Percentiles rank a stretch among this genome's conserved stretches.
Conservation (phyloP, 2,888 invertebrate genomes). For the Amphipyra berbera region DNA sequence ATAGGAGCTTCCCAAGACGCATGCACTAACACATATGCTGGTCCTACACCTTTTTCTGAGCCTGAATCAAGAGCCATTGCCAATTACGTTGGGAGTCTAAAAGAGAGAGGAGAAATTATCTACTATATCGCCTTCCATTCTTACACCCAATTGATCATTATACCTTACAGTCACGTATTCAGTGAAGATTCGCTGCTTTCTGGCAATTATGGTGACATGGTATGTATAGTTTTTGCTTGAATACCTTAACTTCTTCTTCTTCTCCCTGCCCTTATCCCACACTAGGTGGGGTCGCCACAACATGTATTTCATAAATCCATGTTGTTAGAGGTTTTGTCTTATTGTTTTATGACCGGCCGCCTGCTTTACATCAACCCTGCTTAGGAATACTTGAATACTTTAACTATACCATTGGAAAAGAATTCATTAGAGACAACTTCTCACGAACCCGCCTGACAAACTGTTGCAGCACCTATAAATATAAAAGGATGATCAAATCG, state of each 20-base stretch:
- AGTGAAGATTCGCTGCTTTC: slow-evolving; percentile 58
- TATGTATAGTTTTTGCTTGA: slow-evolving; percentile 66
- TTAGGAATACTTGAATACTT: too few relatives aligned
- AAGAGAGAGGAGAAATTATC: slow-evolving; percentile 68
- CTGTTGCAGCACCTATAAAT: too few relatives aligned
- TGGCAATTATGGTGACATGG: slow-evolving; percentile 80
- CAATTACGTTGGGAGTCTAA: slow-evolving; percentile 71
- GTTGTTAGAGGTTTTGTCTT: too few relatives aligned
- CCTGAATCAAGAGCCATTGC: slow-evolving; percentile 84
- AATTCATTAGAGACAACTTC: too few relatives aligned
- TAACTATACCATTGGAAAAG: not conserved
- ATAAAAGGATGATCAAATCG: too few relatives aligned
- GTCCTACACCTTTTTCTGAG: slow-evolving; percentile 88
- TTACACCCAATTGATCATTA: slow-evolving; percentile 86
- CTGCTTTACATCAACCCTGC: too few relatives aligned
- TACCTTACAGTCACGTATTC: slow-evolving; percentile 85
- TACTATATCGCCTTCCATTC: slow-evolving; percentile 90
- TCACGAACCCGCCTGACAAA: too few relatives aligned
- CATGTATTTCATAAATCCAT: too few relatives aligned
- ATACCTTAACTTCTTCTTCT: too few relatives aligned
- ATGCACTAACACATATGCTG: slow-evolving; percentile 88
- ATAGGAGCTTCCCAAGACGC: slow-evolving; percentile 79
- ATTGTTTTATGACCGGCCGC: too few relatives aligned
- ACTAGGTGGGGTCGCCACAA: too few relatives aligned
- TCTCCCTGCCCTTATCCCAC: too few relatives aligned